These are phyloP conservation scores for Caenorhabditis doughertyi DNA, from an alignment of 2,888 invertebrate species.

Conservation along the genomic window DNA sequence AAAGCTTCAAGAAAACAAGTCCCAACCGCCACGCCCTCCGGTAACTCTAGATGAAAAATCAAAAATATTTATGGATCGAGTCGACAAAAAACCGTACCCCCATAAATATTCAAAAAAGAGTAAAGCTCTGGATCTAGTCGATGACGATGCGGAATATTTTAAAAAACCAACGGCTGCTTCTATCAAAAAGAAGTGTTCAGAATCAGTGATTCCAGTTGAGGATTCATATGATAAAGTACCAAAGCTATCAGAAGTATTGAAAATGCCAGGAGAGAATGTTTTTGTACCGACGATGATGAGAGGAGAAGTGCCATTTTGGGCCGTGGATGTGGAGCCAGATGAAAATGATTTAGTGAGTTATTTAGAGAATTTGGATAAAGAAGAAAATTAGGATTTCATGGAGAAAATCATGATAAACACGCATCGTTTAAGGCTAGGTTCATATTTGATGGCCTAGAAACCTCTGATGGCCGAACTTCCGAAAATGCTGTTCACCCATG, in stretches of 20 bases:
- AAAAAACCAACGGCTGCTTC: not conserved
- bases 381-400: not conserved
- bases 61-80: slow-evolving; percentile 45
- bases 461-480: too few species aligned
- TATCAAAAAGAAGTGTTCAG: not conserved
- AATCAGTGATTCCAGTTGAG: not conserved
- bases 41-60: slow-evolving; percentile 24
- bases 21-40: not conserved
- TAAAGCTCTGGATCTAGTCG: not conserved
- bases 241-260: slow-evolving; percentile 18
- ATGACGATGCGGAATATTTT: slow-evolving; percentile 10
- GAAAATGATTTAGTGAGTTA: slow-evolving; percentile 25
- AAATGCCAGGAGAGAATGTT: slow-evolving; percentile 21
- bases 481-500: too few species aligned
- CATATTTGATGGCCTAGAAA: too few species aligned
- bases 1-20: slow-evolving; percentile 28
- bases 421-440: too few species aligned
- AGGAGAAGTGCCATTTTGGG: slow-evolving; percentile 37
- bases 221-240: slow-evolving; percentile 30
- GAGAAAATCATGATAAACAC: too few species aligned
- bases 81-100: slow-evolving; percentile 37
- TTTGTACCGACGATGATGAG: not conserved
- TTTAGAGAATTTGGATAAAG: not conserved
- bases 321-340: slow-evolving; percentile 26
- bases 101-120: slow-evolving; percentile 16